Conservation (phyloP, 2,888 invertebrate species). For the Strigamia crassipes region DNA sequence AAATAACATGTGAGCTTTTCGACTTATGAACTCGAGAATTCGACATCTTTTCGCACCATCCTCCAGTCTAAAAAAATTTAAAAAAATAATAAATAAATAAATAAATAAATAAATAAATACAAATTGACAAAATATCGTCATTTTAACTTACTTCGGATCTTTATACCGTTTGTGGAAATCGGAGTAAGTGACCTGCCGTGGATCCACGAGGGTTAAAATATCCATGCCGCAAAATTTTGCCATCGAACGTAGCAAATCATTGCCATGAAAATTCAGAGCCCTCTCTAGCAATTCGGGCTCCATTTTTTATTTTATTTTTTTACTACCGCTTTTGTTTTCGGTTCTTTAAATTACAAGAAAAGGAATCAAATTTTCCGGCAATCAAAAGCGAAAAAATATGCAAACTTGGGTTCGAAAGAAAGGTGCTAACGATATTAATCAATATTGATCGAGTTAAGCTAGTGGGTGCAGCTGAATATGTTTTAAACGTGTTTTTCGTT, state of each 20-base stretch:
- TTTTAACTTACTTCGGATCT: not conserved
- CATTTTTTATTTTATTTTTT: constrained; percentile 25
- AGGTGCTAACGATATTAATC: too few relatives aligned
- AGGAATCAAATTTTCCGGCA: not conserved
- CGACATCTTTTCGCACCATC: not conserved
- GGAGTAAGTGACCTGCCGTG: constrained; percentile 15
- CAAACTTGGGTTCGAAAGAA: too few relatives aligned
- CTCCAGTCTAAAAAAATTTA: not conserved
- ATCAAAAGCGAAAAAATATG: too few relatives aligned
- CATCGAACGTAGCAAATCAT: constrained; percentile 1
- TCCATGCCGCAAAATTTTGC: not conserved
- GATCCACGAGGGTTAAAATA: not conserved
- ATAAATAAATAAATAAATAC: not conserved
- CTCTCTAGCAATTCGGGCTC: constrained; percentile 12
- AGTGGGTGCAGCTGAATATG: too few relatives aligned
- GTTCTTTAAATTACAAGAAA: not conserved
- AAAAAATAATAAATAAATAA: not conserved
- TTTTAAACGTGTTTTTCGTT: too few relatives aligned
- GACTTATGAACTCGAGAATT: not conserved
- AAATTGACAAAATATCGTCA: not conserved
- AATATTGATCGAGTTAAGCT: too few relatives aligned
- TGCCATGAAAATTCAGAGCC: constrained; percentile 36
- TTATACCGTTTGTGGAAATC: constrained; percentile 27
- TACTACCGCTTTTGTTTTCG: not conserved
- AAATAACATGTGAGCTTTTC: constrained; percentile 6